Evolutionary conservation across 2,888 invertebrate genomes (phyloP).

Genomic region (Tinea semifulvella): DNA sequence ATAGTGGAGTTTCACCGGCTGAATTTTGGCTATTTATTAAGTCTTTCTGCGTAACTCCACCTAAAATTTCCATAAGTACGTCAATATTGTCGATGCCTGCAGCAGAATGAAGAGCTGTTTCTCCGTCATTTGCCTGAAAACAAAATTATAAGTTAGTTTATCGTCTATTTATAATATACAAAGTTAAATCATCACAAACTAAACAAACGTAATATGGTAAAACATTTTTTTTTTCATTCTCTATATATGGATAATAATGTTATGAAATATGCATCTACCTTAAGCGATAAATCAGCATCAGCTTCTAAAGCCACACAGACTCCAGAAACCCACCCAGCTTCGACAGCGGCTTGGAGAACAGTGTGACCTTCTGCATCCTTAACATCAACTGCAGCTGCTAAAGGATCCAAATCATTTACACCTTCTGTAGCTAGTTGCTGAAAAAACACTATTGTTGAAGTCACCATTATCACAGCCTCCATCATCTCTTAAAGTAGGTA

Average conservation of each 20-base stretch:
- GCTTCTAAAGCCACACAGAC: slow-evolving; percentile 60
- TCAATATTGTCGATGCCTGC: slow-evolving; percentile 55
- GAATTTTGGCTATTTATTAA: slow-evolving; percentile 54
- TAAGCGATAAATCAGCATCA: slow-evolving; percentile 57
- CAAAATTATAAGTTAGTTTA: not conserved
- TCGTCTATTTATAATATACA: not conserved
- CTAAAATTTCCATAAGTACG: slow-evolving; percentile 58
- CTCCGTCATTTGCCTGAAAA: slow-evolving; percentile 52
- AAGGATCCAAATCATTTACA: slow-evolving; percentile 36
- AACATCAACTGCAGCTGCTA: slow-evolving; percentile 48
- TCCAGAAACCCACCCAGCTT: slow-evolving; percentile 59
- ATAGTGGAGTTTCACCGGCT: slow-evolving; percentile 57
- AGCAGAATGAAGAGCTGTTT: slow-evolving; percentile 64
- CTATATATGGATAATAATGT: too few relatives aligned
- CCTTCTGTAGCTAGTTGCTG: slow-evolving; percentile 30
- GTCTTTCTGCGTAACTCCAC: slow-evolving; percentile 52
- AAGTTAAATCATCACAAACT: too few relatives aligned
- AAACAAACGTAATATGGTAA: too few relatives aligned
- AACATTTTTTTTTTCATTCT: too few relatives aligned
- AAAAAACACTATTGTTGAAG: too few relatives aligned
- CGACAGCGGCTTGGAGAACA: slow-evolving; percentile 60
- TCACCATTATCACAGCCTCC: too few relatives aligned
- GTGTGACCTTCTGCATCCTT: slow-evolving; percentile 57
- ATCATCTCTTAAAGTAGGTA: too few relatives aligned
- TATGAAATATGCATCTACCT: too few relatives aligned